phyloP scores from a whole-genome alignment of 2,113 vertebrate genomes.

The Pristiophorus japonicus region DNA sequence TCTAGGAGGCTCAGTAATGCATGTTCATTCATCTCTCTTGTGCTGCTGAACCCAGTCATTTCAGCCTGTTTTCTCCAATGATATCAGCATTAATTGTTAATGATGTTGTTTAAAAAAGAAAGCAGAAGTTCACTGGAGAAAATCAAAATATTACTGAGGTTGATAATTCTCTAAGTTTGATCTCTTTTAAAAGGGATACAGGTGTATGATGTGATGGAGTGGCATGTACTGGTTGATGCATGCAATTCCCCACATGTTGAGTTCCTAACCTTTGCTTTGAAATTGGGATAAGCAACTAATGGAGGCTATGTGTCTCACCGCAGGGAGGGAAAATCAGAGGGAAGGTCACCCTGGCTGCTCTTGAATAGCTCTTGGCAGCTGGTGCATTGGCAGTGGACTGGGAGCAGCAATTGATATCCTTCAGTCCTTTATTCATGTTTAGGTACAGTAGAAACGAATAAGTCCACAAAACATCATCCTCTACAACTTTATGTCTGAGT shows the following conservation, averaged over 20 bases:
- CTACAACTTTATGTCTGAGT: not conserved
- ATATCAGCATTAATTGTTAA: not conserved
- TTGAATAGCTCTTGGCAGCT: not conserved
- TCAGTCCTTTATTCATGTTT: not conserved
- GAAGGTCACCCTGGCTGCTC: not conserved
- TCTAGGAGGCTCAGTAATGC: not conserved
- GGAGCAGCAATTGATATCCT: not conserved
- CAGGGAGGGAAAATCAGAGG: not conserved
- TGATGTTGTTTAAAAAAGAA: not conserved
- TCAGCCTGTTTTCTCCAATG: not conserved
- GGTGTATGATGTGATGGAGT: not conserved
- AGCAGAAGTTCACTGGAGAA: not conserved
- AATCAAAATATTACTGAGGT: not conserved
- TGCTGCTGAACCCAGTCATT: not conserved
- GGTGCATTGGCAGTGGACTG: not conserved
- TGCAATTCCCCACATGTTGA: too few species aligned
- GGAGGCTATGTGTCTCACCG: not conserved
- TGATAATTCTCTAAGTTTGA: not conserved
- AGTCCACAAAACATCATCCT: not conserved
- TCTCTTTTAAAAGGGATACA: not conserved
- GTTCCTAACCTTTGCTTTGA: not conserved
- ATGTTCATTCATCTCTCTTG: not conserved
- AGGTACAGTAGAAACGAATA: not conserved
- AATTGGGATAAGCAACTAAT: not conserved
- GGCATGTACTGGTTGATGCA: not conserved